Percentiles rank a stretch among this genome's conserved stretches.
phyloP scores from a whole-genome alignment of 2,797 vertebrate genomes.

The Enoplosus armatus region DNA sequence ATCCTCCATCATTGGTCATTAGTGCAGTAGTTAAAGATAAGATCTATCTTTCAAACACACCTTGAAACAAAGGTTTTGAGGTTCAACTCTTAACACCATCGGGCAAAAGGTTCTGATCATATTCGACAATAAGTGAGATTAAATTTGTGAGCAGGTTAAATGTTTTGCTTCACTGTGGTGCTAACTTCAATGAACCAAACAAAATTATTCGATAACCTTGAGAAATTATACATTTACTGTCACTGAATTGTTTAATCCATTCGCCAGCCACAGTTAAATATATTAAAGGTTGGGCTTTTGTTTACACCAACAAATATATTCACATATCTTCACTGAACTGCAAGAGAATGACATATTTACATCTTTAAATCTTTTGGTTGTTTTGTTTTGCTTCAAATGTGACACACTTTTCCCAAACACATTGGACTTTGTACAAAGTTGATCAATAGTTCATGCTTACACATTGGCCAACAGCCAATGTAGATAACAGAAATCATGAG shows the following conservation, averaged over 20 bases:
- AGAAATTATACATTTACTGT: neutral
- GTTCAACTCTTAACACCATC: neutral
- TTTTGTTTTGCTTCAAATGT: neutral
- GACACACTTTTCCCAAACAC: neutral
- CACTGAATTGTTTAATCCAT: neutral
- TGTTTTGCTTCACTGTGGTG: neutral
- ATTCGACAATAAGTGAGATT: neutral
- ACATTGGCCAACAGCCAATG: conserved; percentile 5
- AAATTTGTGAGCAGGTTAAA: neutral
- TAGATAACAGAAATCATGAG: conserved; percentile 36
- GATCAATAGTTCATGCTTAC: conserved; percentile 28
- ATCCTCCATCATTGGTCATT: neutral
- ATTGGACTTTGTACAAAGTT: conserved; percentile 4
- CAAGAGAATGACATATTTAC: neutral
- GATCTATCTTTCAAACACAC: neutral
- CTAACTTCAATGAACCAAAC: neutral
- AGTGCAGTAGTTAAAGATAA: neutral
- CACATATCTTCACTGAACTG: neutral
- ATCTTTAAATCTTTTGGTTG: neutral
- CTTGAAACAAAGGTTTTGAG: neutral
- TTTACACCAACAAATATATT: neutral
- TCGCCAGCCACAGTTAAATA: neutral
- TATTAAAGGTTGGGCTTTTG: neutral
- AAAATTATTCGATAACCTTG: neutral
- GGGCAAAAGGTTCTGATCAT: neutral